Base-by-base conservation (phyloP, 2,797 vertebrate species). In the Acropternis orthonyx region DNA sequence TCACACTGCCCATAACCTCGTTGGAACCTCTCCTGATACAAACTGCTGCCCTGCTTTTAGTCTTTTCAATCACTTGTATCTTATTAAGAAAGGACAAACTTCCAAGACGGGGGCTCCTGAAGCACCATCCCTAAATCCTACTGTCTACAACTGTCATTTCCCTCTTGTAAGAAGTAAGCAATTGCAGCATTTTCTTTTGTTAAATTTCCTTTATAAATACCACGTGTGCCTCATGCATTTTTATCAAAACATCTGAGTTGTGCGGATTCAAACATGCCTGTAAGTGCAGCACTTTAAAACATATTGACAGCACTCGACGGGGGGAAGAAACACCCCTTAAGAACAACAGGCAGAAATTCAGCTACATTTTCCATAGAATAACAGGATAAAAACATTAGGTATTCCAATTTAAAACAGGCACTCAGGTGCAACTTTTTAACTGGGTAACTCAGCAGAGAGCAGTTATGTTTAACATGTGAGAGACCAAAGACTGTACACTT, bases 231-330 rank as follows among this genome's bases (percentile, higher is more conserved):
- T 49, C 6, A 4, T 32, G 30, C 7, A 8, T 48, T 72, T 59
- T 49, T 30, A 52, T 10, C 7, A 4, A 20, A 92, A 36, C 4
- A 58, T 23, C 8, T 43, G 23, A 27, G 2, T 19, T 16, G 8
- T 39, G 23, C 12, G 36, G 18, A 56, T 26, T 71, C 18, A 43
- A 59, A 21, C 3, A 1, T 28, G 20, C 0, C 2, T 5, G 7
- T n/a, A 61, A 7, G 24, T 10, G 14, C 8, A 73, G 11, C 12
- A n/a, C 13, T 78, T 43, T 0, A 28, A 52, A 61, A 19, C 74
- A 49, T 52, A 89, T 39, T 61, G 44, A 44, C 14, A 62, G 10
- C 13, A 39, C 12, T 58, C 49, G 17, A 51, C 12, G 4, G 23
- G 6, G 28, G 10, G 5, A 2, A 5, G 16, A 72, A 74, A 58